Evolutionary conservation across 2,888 invertebrate species (phyloP).

Genomic region (Lypha dubia): DNA sequence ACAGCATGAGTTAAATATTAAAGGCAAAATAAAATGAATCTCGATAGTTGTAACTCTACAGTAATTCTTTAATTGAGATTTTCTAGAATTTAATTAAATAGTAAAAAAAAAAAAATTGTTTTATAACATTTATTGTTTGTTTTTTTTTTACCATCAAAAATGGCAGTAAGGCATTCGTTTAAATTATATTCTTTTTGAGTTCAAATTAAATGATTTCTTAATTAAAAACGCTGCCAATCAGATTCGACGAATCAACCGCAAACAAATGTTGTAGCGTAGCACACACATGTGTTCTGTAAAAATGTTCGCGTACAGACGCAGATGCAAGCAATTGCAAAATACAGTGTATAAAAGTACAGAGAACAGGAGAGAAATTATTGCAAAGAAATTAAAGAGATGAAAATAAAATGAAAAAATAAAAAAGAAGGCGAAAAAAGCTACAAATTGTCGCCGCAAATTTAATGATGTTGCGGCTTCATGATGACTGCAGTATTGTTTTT

Average conservation of each 20-base stretch:
- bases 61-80: too few relatives aligned
- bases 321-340: neutral
- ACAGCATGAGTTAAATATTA: too few relatives aligned
- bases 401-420: neutral
- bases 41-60: too few relatives aligned
- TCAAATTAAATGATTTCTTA: slow-evolving; percentile 64
- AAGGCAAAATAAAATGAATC: too few relatives aligned
- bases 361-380: too few relatives aligned
- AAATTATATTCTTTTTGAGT: slow-evolving; percentile 13
- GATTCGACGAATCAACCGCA: slow-evolving; percentile 44
- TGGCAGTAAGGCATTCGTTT: slow-evolving; percentile 1
- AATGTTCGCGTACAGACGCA: neutral
- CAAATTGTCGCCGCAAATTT: neutral
- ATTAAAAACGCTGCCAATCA: slow-evolving; percentile 67
- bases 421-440: neutral
- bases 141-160: neutral
- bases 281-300: slow-evolving; percentile 18
- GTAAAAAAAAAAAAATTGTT: slow-evolving; percentile 19
- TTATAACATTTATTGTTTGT: neutral
- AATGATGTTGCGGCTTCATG: neutral
- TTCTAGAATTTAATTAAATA: too few relatives aligned
- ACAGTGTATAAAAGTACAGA: neutral
- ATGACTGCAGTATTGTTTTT: neutral
- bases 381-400: neutral
- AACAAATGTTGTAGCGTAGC: slow-evolving; percentile 4